Base-by-base conservation (phyloP, 2,797 vertebrate genomes). In the Orestias chungarensis region DNA sequence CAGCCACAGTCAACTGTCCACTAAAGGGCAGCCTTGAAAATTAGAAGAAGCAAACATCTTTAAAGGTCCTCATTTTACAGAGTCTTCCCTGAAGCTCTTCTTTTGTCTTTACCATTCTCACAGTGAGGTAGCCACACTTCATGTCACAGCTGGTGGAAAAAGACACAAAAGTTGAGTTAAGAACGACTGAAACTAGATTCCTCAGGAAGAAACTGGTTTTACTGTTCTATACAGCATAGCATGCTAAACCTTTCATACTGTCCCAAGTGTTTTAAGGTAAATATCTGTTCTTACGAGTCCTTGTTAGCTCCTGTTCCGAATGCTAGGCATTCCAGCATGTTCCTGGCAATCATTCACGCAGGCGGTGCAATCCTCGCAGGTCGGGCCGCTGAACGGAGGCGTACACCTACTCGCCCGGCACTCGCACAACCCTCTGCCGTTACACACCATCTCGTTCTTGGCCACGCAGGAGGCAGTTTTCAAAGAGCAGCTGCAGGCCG, bases 381-480 rank as follows among this genome's bases (percentile, higher is more conserved):
- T 87, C 0, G n/a, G 71, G 1, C 88, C 90, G 0, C 0, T 0
- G 43, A 66, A 88, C 0, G 29, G 59, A 0, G 8, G 7, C 0
- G 20, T 0, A 49, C 90, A 91, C n/a, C 0, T 3, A 73, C 92
- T 90, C 1, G 0, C 0, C 15, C 90, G 91, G 1, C 91, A 91
- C 6, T 5, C 0, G 29, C 91, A 92, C 0, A 1, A 0, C 5
- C 90, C 90, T 29, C 5, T 71, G 0, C 54, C 2, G 0, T 73
- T 83, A 40, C 90, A 93, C 23, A 93, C 0, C 44, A 6, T 1
- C 70, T 68, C 38, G 25, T 88, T 86, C 31, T 18, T 4, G n/a
- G 69, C 71, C 83, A 71, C 17, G 44, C 91, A 90, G 40, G 74
- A 31, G 50, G 68, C 20, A 0, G 46, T 54, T 7, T 90, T 75